Base-by-base conservation (phyloP, 2,113 vertebrate genomes). In the Pholis gunnellus region DNA sequence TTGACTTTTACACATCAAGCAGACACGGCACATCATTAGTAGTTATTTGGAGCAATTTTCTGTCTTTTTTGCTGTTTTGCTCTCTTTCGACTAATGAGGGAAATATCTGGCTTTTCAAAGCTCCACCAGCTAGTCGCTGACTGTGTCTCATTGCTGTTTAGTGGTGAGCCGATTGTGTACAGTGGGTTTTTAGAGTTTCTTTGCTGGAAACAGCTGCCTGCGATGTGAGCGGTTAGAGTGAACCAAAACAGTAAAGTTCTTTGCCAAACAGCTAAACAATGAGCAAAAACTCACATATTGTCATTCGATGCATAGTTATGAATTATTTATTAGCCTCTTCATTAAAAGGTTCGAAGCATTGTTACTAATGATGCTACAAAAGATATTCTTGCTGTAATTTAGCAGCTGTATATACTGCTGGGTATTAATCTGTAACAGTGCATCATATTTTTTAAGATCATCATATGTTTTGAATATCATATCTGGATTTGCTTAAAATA, bases 1-100 rank as follows among this genome's bases (percentile, higher is more conserved):
- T 79, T 38, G 44, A 80, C 74, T 70, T 52, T 34, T 4, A 31
- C 38, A 77, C 20, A 44, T 69, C 25, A 9, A 82, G 57, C 4
- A 18, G 38, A 17, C 1, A 48, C 5, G 9, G 5, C 36, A 54
- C 25, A 67, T 52, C 52, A 59, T 20, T 42, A n/a, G 2, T 22
- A 20, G 64, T 50, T 20, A 27, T 54, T 70, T 64, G 2, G 4
- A 56, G 7, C 31, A 10, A 9, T 40, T 61, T 25, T 61, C 40
- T 61, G 11, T 25, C 22, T 5, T 65, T 31, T 42, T 15, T 6
- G 34, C 13, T 57, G 7, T 67, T 77, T 76, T 77, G 17, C 1
- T 44, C 9, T 17, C 18, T 8, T 31, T 18, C 34, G 17, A 1
- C 22, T 38, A n/a, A 18, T 31, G 36, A 52, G 5, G n/a, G 6